Conservation (phyloP, 2,888 invertebrate species). For the Amblyjoppa proteus region DNA sequence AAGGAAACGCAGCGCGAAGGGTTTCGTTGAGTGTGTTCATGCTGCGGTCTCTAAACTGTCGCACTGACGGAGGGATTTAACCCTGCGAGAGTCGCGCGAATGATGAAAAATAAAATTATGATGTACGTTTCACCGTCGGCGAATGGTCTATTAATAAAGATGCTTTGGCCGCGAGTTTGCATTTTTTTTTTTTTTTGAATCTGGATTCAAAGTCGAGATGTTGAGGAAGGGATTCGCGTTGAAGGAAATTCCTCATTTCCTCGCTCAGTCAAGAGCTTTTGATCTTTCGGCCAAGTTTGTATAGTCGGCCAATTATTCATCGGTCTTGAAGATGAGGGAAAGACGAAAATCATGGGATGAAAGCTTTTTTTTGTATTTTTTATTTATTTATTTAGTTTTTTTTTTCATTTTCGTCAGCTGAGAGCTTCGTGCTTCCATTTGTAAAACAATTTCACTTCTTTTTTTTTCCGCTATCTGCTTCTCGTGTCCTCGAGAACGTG, state of each 20-base stretch:
- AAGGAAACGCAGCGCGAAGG: constrained; percentile 67
- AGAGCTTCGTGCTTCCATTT: no score
- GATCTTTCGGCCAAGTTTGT: constrained; percentile 29
- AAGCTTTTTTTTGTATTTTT: not conserved
- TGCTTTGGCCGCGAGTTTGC: constrained; percentile 49
- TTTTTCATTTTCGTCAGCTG: no score
- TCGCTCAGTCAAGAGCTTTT: constrained; percentile 30
- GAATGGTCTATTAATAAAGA: constrained; percentile 75
- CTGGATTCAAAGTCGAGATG: constrained; percentile 27
- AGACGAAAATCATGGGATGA: not conserved
- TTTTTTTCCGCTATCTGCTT: no score
- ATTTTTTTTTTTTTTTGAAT: no score
- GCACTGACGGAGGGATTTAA: not conserved
- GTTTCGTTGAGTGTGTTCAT: constrained; percentile 12
- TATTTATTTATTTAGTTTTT: no score
- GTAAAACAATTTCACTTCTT: no score
- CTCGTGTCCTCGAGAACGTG: no score
- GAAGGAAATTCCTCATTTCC: constrained; percentile 4
- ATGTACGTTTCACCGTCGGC: constrained; percentile 53
- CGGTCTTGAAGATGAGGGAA: constrained; percentile 1
- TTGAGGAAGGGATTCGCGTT: not conserved
- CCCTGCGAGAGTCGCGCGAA: not conserved
- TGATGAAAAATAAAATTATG: constrained; percentile 74
- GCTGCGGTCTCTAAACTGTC: constrained; percentile 6
- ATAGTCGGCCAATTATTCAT: constrained; percentile 26